A percentile compares a stretch with the other conserved stretches of the same genome.
Conservation (phyloP, 2,113 vertebrate genomes). For the Pandion haliaetus region DNA sequence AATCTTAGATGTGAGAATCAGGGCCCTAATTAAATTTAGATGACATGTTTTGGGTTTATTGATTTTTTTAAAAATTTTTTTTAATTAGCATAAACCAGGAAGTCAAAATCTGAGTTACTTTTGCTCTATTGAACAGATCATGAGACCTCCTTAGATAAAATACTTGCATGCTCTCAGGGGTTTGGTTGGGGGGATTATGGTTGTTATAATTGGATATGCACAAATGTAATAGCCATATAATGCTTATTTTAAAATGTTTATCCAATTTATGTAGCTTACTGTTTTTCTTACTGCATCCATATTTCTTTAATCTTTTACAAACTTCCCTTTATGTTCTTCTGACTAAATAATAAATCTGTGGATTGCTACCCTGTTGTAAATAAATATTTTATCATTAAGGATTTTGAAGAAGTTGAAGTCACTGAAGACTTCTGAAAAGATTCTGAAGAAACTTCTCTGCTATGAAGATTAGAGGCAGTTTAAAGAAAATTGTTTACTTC, state of each 20-base stretch:
- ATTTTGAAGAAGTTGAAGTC: neutral
- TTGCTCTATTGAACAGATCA: neutral
- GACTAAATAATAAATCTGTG: slow-evolving; percentile 20
- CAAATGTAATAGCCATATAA: neutral
- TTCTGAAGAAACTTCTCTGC: neutral
- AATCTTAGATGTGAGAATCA: neutral
- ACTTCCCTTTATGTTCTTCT: neutral
- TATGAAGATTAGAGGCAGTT: neutral
- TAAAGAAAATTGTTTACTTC: neutral
- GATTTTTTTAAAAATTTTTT: neutral
- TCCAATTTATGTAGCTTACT: neutral
- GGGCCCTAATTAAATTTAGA: neutral
- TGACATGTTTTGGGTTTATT: neutral
- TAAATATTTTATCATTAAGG: neutral
- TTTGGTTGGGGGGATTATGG: neutral
- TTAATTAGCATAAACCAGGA: neutral
- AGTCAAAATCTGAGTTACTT: neutral
- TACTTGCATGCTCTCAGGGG: neutral
- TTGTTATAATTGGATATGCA: neutral
- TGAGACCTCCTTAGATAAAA: neutral
- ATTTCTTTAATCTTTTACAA: slow-evolving; percentile 27
- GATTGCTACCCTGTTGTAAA: neutral
- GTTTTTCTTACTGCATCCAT: neutral
- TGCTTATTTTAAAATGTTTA: slow-evolving; percentile 11
- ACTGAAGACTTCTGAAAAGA: neutral